Percentiles rank a stretch among this genome's conserved stretches.
Evolutionary conservation across 2,113 vertebrate species (phyloP).

Genomic region (Mola mola): DNA sequence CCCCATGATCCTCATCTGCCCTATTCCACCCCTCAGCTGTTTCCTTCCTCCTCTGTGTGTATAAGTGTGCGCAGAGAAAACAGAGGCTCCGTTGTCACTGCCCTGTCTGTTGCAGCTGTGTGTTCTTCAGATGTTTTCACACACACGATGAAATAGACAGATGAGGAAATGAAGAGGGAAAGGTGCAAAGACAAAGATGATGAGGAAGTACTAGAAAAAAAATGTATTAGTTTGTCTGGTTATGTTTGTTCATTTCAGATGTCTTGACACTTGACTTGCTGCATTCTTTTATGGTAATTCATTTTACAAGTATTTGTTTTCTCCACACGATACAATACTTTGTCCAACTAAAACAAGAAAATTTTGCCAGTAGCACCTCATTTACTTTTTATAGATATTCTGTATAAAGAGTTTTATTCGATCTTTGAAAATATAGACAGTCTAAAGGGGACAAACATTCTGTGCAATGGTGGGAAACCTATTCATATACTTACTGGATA

Average conservation of each 20-base stretch:
- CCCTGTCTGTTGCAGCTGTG: constrained; percentile 60
- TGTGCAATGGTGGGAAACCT: too few relatives aligned
- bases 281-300: neutral
- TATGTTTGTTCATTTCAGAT: constrained; percentile 15
- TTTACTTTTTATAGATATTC: too few relatives aligned
- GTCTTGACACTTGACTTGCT: neutral
- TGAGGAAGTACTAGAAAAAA: constrained; percentile 16
- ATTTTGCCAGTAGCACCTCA: too few relatives aligned
- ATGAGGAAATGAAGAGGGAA: constrained; percentile 31
- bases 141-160: constrained; percentile 67
- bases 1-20: constrained; percentile 83
- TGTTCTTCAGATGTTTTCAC: constrained; percentile 66
- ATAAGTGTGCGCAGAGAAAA: constrained; percentile 44
- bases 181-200: constrained; percentile 10
- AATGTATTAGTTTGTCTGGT: neutral
- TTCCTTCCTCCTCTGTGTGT: constrained; percentile 55
- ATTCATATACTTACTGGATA: too few relatives aligned
- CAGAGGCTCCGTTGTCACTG: constrained; percentile 67
- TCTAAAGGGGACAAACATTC: too few relatives aligned
- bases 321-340: too few relatives aligned
- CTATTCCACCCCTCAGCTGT: constrained; percentile 81
- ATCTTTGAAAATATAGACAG: too few relatives aligned
- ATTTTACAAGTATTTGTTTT: too few relatives aligned
- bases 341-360: too few relatives aligned
- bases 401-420: too few relatives aligned